Percentiles rank a stretch among this genome's conserved stretches.
phyloP scores from a whole-genome alignment of 2,113 vertebrate species.

The Aldabrachelys gigantea region DNA sequence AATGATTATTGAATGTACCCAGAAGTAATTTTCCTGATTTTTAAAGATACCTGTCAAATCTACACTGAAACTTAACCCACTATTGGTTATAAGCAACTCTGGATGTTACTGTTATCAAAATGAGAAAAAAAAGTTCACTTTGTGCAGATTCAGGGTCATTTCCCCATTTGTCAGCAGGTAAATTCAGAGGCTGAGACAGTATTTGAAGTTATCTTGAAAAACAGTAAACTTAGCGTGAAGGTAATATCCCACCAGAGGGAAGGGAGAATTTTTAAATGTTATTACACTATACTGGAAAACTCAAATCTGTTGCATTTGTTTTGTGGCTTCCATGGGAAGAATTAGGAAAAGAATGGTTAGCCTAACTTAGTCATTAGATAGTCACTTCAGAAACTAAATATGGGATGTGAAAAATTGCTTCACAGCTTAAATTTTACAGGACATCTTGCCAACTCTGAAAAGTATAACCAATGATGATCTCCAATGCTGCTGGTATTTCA shows the following conservation, averaged over 20 bases:
- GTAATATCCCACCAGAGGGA: neutral
- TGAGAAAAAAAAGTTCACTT: no score
- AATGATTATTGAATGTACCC: neutral
- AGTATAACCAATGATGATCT: no score
- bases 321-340: neutral
- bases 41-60: neutral
- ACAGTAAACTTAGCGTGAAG: no score
- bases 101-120: no score
- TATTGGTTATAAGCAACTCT: neutral
- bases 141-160: no score
- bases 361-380: neutral
- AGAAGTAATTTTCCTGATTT: neutral
- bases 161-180: neutral
- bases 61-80: neutral
- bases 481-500: neutral
- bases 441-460: neutral
- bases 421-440: neutral
- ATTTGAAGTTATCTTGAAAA: neutral
- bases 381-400: neutral
- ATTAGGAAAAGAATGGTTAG: neutral
- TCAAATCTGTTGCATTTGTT: neutral
- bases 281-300: neutral
- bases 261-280: fast-evolving
- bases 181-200: neutral
- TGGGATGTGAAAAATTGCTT: neutral